These are phyloP conservation scores for Cyphomyrus discorhynchus DNA, from an alignment of 2,113 vertebrate species.

Conservation along the genomic window DNA sequence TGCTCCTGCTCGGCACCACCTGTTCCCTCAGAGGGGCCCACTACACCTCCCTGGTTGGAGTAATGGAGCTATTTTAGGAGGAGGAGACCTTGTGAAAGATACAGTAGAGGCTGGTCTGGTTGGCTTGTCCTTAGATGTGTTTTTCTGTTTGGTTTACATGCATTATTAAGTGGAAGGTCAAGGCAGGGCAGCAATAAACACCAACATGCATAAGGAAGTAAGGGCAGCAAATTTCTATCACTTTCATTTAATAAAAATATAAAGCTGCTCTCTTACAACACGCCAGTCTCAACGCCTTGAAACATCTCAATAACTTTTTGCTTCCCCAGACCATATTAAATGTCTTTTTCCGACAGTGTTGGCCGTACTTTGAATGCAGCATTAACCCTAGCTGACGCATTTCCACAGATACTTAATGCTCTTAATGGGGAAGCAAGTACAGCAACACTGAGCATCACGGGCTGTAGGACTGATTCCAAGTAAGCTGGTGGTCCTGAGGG, in stretches of 20 bases:
- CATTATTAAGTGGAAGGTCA: neutral
- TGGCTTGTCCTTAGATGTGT: neutral
- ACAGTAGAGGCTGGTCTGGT: neutral
- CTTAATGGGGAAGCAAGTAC: neutral
- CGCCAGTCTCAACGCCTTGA: neutral
- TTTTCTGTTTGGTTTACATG: neutral
- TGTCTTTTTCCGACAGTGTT: neutral
- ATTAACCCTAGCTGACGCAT: neutral
- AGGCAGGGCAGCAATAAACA: neutral
- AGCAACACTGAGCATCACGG: neutral
- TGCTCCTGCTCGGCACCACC: conserved; percentile 13
- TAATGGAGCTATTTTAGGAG: neutral
- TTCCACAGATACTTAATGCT: neutral
- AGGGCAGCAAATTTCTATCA: neutral
- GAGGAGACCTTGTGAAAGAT: neutral
- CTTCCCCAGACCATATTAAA: neutral
- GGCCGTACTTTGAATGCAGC: neutral
- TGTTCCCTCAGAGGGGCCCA: conserved; percentile 23
- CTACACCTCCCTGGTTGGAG: neutral
- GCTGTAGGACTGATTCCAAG: neutral
- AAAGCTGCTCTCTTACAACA: neutral
- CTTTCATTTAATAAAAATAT: neutral
- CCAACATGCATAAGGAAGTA: neutral
- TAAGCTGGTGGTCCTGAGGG: neutral
- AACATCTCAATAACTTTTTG: neutral